Evolutionary conservation across 2,113 vertebrate genomes (phyloP).

Genomic region (Siniperca knerii): DNA sequence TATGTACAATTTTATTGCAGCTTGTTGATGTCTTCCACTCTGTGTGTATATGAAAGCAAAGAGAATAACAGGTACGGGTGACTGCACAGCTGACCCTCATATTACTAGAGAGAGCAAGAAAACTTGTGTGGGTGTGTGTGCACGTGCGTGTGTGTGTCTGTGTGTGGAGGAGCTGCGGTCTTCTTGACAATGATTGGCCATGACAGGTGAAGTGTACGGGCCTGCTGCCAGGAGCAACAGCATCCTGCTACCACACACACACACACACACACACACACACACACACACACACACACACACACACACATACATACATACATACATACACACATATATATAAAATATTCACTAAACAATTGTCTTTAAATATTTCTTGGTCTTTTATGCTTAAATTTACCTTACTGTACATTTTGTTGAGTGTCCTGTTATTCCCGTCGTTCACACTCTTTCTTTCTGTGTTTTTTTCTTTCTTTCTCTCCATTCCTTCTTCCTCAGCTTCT

Average conservation of each 20-base stretch:
- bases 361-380: constrained; percentile 8
- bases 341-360: constrained; percentile 4
- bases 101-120: constrained; percentile 50
- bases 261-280: constrained; percentile 46
- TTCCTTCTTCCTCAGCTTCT: not conserved
- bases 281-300: constrained; percentile 36
- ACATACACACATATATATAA: not conserved
- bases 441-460: not conserved
- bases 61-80: constrained; percentile 61
- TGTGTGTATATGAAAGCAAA: constrained; percentile 54
- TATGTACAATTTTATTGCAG: constrained; percentile 39
- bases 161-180: constrained; percentile 20
- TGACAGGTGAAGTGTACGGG: constrained; percentile 69
- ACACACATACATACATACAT: constrained; percentile 39
- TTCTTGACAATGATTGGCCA: constrained; percentile 72
- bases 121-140: constrained; percentile 12
- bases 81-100: constrained; percentile 50
- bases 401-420: not conserved
- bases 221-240: constrained; percentile 61
- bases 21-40: constrained; percentile 44
- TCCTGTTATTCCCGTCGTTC: not conserved
- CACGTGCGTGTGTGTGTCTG: constrained; percentile 14
- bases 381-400: not conserved
- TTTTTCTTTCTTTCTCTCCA: not conserved
- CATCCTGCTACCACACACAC: constrained; percentile 28